Conservation (phyloP, 2,888 invertebrate genomes). For the Panopea generosa region DNA sequence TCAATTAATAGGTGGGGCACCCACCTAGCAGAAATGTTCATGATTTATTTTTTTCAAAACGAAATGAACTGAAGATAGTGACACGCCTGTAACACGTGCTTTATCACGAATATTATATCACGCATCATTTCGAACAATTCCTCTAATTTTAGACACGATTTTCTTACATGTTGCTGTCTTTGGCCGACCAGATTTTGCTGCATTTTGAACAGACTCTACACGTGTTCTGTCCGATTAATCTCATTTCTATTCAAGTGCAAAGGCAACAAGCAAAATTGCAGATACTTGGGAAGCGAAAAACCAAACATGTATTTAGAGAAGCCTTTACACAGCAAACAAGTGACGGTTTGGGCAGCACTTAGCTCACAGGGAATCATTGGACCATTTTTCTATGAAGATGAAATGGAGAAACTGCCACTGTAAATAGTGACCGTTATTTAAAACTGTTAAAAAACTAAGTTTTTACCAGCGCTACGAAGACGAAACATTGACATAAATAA, state of each 20-base stretch:
- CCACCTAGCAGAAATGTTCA: too few relatives aligned
- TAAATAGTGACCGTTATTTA: slow-evolving; percentile 27
- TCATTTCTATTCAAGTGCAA: slow-evolving; percentile 24
- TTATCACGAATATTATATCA: too few relatives aligned
- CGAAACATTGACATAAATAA: not conserved
- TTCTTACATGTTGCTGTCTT: too few relatives aligned
- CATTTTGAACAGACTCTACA: too few relatives aligned
- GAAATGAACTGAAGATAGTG: too few relatives aligned
- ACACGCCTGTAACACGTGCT: too few relatives aligned
- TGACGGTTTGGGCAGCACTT: slow-evolving; percentile 30
- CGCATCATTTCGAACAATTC: too few relatives aligned
- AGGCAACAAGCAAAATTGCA: slow-evolving; percentile 28
- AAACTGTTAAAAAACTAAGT: slow-evolving; percentile 23
- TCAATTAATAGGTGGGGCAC: too few relatives aligned
- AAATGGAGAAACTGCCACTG: slow-evolving; percentile 18
- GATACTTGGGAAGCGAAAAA: slow-evolving; percentile 31
- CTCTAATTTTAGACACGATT: too few relatives aligned
- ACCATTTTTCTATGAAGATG: slow-evolving; percentile 29
- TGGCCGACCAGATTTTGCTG: too few relatives aligned
- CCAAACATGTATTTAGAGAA: slow-evolving; percentile 29
- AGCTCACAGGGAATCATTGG: slow-evolving; percentile 19
- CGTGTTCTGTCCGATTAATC: slow-evolving; percentile 13
- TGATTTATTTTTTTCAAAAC: too few relatives aligned
- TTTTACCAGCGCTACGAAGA: slow-evolving; percentile 30
- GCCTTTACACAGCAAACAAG: slow-evolving; percentile 11